Base-by-base conservation (phyloP, 2,113 vertebrate species). In the Osmerus eperlanus region DNA sequence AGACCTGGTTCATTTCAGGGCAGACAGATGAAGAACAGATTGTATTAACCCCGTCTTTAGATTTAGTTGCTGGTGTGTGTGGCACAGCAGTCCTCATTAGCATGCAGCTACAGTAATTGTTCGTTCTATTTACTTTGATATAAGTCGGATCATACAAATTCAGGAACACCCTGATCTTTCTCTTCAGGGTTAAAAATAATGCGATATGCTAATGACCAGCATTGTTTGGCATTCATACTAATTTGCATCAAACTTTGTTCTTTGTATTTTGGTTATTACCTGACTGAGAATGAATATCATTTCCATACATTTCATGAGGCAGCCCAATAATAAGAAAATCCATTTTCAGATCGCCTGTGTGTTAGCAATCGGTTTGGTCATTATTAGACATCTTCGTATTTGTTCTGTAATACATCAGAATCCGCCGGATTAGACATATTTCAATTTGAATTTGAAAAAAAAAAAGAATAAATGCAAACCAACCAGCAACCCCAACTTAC, bases 251-350 rank as follows among this genome's bases (percentile, higher is more conserved):
- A 70, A 67, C 68, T 85, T 81, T 78, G 70, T 77, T 63, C 70
- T 73, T 72, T 80, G 64, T 75, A 36, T 79, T 82, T 82, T 71
- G 75, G 67, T 84, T 88, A 79, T 84, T 85, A 79, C 78, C 74
- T 84, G 78, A 73, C 82, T 76, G 72, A 76, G 68, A 62, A 70
- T 83, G 81, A 83, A 88, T 86, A 81, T 75, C 1, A 87, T 87
- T 85, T 85, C 76, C 83, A 84, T 85, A 84, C 82, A 84, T 88
- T 87, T 80, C 63, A 66, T 78, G 74, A 73, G 56, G 78, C 72
- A 72, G 77, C 47, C 16, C 0, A 2, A 68, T 77, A 81, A 85
- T 87, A 79, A 79, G 77, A 68, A 78, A 81, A 83, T 72, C 71
- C 73, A 81, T 74, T 78, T 68, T 76, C 52, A 76, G 77, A 67